These are phyloP conservation scores for Sesamia inferens DNA, from an alignment of 2,888 invertebrate species.

Conservation along the genomic window DNA sequence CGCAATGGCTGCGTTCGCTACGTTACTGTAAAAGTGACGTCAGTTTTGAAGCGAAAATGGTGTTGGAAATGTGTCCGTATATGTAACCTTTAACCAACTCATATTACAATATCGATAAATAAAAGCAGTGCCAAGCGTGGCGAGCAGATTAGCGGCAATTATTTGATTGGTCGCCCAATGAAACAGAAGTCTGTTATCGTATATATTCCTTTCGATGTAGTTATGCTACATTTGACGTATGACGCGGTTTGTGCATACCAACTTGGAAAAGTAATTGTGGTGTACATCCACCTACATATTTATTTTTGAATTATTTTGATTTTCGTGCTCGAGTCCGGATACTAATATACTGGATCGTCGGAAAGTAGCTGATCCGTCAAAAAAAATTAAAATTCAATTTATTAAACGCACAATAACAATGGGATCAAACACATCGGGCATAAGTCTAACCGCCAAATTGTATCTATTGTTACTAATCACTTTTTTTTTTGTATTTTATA, in stretches of 20 bases:
- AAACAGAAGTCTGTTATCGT: constrained; percentile 69
- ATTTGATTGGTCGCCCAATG: constrained; percentile 77
- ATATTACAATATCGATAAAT: constrained; percentile 62
- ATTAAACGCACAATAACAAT: no score
- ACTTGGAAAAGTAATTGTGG: not conserved
- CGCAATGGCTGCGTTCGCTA: no score
- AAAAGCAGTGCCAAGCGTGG: constrained; percentile 53
- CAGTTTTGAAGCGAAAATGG: no score
- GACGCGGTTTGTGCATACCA: constrained; percentile 9
- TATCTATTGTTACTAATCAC: no score
- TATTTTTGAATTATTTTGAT: not conserved
- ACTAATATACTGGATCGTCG: no score
- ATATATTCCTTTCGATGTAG: constrained; percentile 33
- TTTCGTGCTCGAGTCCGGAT: no score
- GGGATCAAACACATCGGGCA: no score
- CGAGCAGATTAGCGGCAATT: constrained; percentile 67
- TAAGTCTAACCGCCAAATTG: no score
- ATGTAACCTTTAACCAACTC: constrained; percentile 55
- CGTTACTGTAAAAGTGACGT: no score
- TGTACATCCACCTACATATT: not conserved
- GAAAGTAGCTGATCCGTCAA: no score
- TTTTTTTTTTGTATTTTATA: no score
- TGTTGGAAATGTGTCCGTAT: constrained; percentile 13
- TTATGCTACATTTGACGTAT: constrained; percentile 42
- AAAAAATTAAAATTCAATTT: no score